phyloP scores from a whole-genome alignment of 2,888 invertebrate species.

The Lasioglossum leucozonium region DNA sequence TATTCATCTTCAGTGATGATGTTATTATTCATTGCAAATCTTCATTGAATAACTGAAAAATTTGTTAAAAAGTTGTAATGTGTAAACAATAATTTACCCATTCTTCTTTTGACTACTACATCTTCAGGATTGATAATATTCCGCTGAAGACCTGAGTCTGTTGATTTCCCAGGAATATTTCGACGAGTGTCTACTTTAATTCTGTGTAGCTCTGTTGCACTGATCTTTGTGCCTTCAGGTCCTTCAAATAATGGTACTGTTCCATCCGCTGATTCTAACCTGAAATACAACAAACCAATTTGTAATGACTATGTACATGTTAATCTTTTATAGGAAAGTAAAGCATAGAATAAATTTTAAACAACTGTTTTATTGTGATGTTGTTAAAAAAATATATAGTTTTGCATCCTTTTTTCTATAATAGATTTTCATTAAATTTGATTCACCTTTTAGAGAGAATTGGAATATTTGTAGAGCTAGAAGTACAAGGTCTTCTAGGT shows the following conservation, averaged over 20 bases:
- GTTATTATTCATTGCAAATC: background rate
- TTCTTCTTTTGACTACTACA: conserved; percentile 73
- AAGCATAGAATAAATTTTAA: too few relatives aligned
- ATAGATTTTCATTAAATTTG: background rate
- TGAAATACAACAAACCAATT: conserved; percentile 29
- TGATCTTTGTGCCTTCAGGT: conserved; percentile 69
- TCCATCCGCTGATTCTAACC: conserved; percentile 64
- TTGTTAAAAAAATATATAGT: background rate
- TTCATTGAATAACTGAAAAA: conserved; percentile 27
- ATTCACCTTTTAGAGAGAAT: conserved; percentile 59
- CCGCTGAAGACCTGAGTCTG: conserved; percentile 62
- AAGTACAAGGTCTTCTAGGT: conserved; percentile 36
- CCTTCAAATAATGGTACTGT: conserved; percentile 71
- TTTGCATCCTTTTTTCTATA: background rate
- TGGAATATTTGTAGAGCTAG: conserved; percentile 8
- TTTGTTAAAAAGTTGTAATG: conserved; percentile 15
- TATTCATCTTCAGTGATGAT: conserved; percentile 46
- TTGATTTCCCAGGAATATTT: conserved; percentile 60
- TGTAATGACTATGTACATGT: background rate
- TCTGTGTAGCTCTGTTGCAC: conserved; percentile 63
- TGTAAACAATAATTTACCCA: conserved; percentile 69
- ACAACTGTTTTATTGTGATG: background rate
- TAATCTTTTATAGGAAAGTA: background rate
- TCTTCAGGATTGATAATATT: conserved; percentile 75
- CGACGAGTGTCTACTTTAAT: conserved; percentile 75